phyloP scores from a whole-genome alignment of 1,140 invertebrate species.

The Rhyacophila brunnea region DNA sequence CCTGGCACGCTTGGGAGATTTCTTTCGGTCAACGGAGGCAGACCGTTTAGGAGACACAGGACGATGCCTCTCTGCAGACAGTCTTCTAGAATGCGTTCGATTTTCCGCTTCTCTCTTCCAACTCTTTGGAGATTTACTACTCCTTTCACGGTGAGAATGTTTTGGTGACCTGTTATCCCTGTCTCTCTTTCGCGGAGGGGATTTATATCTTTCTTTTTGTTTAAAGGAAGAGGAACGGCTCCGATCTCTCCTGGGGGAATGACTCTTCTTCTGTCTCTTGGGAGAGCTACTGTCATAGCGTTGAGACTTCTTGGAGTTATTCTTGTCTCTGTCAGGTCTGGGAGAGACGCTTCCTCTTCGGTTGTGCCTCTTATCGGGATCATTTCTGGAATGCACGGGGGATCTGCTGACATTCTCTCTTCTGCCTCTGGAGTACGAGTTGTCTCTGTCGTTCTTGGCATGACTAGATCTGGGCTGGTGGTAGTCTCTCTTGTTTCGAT shows the following conservation, averaged over 20 bases:
- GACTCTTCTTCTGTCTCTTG: constrained; percentile 11
- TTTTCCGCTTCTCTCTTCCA: constrained; percentile 19
- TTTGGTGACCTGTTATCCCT: constrained; percentile 19
- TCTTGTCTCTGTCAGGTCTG: constrained; percentile 21
- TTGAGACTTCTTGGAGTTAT: constrained; percentile 7
- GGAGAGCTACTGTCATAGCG: constrained; percentile 25
- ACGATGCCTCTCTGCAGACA: constrained; percentile 5
- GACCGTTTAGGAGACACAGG: constrained; percentile 19
- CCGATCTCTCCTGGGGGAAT: constrained; percentile 6
- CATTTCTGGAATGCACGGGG: constrained; percentile 11
- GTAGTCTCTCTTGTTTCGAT: constrained; percentile 13
- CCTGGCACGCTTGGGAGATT: constrained; percentile 19
- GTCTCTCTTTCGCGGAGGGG: constrained; percentile 17
- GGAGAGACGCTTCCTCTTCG: constrained; percentile 23
- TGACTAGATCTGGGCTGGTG: constrained; percentile 1
- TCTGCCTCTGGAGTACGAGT: constrained; percentile 4
- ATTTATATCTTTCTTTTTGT: constrained; percentile 22
- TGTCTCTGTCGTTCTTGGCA: constrained; percentile 21
- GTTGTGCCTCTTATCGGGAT: background rate
- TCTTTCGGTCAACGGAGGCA: constrained; percentile 11
- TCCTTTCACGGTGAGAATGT: constrained; percentile 17
- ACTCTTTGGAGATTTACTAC: constrained; percentile 25
- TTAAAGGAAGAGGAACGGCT: constrained; percentile 22
- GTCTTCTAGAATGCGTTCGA: background rate
- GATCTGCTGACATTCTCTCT: constrained; percentile 25